Evolutionary conservation across 2,888 invertebrate genomes (phyloP).

Genomic region (Drosophila algonquin): DNA sequence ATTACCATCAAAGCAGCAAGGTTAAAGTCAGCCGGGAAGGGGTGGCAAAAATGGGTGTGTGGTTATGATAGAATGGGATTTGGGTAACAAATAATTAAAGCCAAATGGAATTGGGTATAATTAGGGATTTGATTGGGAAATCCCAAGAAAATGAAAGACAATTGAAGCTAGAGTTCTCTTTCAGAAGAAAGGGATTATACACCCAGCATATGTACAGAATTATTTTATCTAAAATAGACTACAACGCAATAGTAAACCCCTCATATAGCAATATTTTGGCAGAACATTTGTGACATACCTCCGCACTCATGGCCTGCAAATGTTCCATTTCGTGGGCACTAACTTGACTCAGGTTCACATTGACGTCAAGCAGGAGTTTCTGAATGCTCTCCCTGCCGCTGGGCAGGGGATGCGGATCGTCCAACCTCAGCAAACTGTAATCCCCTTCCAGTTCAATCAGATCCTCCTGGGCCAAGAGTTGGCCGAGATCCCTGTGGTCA

Average conservation of each 20-base stretch:
- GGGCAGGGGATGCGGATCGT: not conserved
- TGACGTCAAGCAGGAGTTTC: constrained; percentile 77
- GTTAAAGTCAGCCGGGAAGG: constrained; percentile 76
- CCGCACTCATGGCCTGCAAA: constrained; percentile 67
- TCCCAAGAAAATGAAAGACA: not conserved
- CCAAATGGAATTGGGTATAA: not conserved
- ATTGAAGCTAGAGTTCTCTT: not conserved
- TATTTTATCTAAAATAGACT: not conserved
- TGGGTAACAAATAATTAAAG: not conserved
- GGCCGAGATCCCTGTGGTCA: constrained; percentile 29
- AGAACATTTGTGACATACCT: constrained; percentile 55
- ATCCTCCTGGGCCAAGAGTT: constrained; percentile 53
- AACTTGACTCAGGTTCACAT: constrained; percentile 77
- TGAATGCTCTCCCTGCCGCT: constrained; percentile 62
- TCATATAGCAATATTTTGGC: not conserved
- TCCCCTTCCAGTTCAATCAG: constrained; percentile 46
- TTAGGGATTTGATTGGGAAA: not conserved
- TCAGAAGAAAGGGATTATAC: too few species aligned
- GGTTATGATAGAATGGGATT: constrained; percentile 36
- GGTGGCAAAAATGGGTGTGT: constrained; percentile 11
- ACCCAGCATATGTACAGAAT: not conserved
- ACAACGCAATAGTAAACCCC: not conserved
- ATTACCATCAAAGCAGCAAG: constrained; percentile 65
- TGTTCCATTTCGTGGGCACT: constrained; percentile 73
- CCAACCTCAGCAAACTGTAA: constrained; percentile 38